Evolutionary conservation across 2,888 invertebrate genomes (phyloP).

Genomic region (Alloplasta piceator): DNA sequence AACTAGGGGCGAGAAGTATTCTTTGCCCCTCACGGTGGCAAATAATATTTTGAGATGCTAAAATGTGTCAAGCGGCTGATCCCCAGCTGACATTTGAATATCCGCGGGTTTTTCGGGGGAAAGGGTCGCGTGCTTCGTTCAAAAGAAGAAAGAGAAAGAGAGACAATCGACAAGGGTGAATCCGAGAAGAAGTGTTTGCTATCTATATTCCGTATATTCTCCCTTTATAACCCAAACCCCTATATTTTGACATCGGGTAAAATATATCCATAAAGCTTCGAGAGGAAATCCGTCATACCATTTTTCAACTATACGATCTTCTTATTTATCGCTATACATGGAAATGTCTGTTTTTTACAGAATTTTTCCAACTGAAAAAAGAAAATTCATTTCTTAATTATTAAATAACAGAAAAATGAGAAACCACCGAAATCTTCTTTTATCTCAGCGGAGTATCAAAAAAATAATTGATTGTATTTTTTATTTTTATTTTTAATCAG

Average conservation of each 20-base stretch:
- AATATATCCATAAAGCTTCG: slow-evolving; percentile 51
- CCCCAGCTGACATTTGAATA: slow-evolving; percentile 82
- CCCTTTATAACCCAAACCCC: slow-evolving; percentile 12
- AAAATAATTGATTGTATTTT: neutral
- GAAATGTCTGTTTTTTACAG: neutral
- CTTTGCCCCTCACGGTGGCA: slow-evolving; percentile 69
- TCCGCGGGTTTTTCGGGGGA: slow-evolving; percentile 67
- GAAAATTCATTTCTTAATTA: neutral
- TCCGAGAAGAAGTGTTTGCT: slow-evolving; percentile 34
- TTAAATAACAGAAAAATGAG: neutral
- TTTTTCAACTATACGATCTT: slow-evolving; percentile 13
- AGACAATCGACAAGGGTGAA: slow-evolving; percentile 45
- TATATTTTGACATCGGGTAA: slow-evolving; percentile 27
- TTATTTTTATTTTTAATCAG: neutral
- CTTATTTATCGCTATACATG: neutral
- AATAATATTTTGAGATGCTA: slow-evolving; percentile 83
- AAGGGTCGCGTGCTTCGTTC: slow-evolving; percentile 38
- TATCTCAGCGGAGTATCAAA: no score
- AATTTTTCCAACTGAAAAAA: neutral
- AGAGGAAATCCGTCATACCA: slow-evolving; percentile 45
- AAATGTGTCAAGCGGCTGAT: slow-evolving; percentile 83
- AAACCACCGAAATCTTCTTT: no score
- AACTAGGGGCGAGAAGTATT: slow-evolving; percentile 63
- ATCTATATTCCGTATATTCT: slow-evolving; percentile 4
- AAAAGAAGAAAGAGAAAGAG: slow-evolving; percentile 34